Evolutionary conservation across 2,113 vertebrate species (phyloP), one percentile per base, ranked within the genome.

Genomic region (Coryphaenoides rupestris): DNA sequence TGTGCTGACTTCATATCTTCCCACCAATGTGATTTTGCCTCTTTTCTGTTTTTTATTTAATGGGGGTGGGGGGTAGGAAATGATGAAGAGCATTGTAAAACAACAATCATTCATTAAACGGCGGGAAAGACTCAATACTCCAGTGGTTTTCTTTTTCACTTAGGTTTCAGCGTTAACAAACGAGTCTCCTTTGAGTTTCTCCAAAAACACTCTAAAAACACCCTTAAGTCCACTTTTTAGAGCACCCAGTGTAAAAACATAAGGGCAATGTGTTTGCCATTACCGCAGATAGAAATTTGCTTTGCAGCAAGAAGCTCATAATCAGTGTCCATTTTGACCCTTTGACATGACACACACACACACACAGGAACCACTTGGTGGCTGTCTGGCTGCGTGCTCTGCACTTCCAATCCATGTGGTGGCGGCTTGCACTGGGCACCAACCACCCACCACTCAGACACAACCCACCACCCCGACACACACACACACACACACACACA

Each of bases 91-190:
- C 19, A 22, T 40, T 40, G 33, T 40, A 40, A 22, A 74, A 46
- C 75, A 65, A 69, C n/a, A 62, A 59, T 61, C 64, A 73, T 40
- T 40, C 33, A 12, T 40, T 40, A 62, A 54, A 63, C 54, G 58
- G 46, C 54, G 61, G 47, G 58, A 74, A 65, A 63, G 62, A 72
- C 72, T 65, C 55, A 40, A 40, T 40, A 40, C 33, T 83, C 80
- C 82, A 82, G 76, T 88, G 79, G 55, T 81, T 86, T 69, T 81
- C 86, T 69, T 53, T 66, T 55, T 62, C 21, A 21, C 46, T 69
- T 47, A 46, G 53, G 46, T 52, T 64, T 66, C 21, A 53, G 17
- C 17, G 17, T 19, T 63, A 72, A 61, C 1, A 66, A 65, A 71
- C 17, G 33, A 59, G n/a, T n/a, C n/a, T n/a, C n/a, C n/a, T n/a